These are phyloP conservation scores for Alca torda DNA, from an alignment of 2,797 vertebrate genomes.

Conservation along the genomic window DNA sequence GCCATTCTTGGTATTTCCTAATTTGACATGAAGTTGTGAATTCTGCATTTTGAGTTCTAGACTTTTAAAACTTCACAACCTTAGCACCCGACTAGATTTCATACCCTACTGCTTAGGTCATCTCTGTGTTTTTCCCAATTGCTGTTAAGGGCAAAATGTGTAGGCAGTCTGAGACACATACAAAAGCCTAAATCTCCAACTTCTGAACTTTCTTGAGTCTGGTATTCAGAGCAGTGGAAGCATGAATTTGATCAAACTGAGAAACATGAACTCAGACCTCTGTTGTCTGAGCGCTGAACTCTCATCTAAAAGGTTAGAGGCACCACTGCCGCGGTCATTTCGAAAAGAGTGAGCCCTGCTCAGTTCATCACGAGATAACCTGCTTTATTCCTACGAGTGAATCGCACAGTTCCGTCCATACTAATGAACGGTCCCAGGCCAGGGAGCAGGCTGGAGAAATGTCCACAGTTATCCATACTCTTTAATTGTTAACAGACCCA, in stretches of 20 bases:
- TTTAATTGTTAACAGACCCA: neutral
- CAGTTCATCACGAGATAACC: neutral
- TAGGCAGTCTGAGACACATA: neutral
- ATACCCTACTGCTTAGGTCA: neutral
- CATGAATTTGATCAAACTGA: neutral
- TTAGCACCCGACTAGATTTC: neutral
- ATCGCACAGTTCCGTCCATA: neutral
- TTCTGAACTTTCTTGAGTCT: neutral
- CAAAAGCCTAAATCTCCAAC: neutral
- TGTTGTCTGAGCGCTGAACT: neutral
- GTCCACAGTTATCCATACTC: neutral
- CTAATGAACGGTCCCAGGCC: neutral
- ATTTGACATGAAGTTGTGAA: neutral
- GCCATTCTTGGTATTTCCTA: neutral
- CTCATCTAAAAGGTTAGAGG: neutral
- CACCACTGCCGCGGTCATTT: neutral
- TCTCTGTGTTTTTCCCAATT: neutral
- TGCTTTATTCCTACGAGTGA: neutral
- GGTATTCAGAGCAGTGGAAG: neutral
- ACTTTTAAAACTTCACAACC: neutral
- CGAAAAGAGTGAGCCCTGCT: neutral
- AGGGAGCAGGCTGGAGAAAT: neutral
- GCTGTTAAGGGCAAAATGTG: neutral
- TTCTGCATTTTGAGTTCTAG: neutral
- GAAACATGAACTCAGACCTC: neutral